Conservation (phyloP, 2,888 invertebrate species). For the Polymixis flavicincta region DNA sequence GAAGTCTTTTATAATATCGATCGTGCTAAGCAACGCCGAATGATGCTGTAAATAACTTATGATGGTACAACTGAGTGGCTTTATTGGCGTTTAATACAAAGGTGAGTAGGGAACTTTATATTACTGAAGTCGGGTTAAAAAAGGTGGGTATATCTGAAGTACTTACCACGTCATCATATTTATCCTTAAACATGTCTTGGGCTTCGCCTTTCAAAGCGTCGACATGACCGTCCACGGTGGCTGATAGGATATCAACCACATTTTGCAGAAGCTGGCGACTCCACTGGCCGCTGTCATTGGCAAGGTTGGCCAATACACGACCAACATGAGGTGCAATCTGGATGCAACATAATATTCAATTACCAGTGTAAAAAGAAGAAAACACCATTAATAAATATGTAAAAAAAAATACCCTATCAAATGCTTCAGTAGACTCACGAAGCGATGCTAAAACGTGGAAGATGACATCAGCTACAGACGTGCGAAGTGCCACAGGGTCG, state of each 20-base stretch:
- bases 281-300: conserved; percentile 90
- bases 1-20: neutral
- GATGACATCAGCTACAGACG: conserved; percentile 91
- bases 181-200: conserved; percentile 79
- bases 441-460: conserved; percentile 92
- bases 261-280: conserved; percentile 90
- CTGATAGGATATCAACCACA: conserved; percentile 90
- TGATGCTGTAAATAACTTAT: conserved; percentile 21
- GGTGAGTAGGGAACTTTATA: neutral
- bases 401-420: conserved; percentile 89
- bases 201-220: conserved; percentile 72
- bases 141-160: neutral
- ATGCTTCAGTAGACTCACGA: conserved; percentile 91
- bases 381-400: neutral
- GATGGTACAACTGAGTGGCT: neutral
- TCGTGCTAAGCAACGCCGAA: neutral
- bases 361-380: neutral
- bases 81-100: neutral
- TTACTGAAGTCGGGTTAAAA: neutral
- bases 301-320: conserved; percentile 88
- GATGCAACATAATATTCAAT: conserved; percentile 31
- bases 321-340: conserved; percentile 88
- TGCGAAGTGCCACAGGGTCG: conserved; percentile 88
- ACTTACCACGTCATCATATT: conserved; percentile 88
- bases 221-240: conserved; percentile 74